phyloP scores from a whole-genome alignment of 2,888 invertebrate genomes.

The Meteorus cinctellus region DNA sequence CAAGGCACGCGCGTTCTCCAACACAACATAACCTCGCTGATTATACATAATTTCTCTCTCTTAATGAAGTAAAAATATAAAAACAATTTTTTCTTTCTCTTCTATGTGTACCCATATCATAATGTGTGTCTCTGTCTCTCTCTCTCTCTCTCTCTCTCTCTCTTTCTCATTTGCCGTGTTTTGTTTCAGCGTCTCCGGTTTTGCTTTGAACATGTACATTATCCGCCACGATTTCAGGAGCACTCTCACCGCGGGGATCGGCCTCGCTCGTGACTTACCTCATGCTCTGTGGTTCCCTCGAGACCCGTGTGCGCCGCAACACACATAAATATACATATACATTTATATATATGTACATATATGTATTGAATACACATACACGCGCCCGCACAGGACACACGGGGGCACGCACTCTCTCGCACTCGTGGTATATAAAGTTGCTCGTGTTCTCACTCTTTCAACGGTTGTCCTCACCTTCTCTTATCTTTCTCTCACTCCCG shows the following conservation, averaged over 20 bases:
- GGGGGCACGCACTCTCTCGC: conserved; percentile 51
- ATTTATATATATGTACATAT: neutral
- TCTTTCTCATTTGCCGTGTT: neutral
- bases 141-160: neutral
- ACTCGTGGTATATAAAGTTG: conserved; percentile 18
- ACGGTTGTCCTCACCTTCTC: conserved; percentile 26
- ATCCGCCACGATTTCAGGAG: conserved; percentile 51
- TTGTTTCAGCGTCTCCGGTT: conserved; percentile 6
- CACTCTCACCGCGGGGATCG: conserved; percentile 51
- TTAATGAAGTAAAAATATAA: neutral
- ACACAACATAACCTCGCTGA: conserved; percentile 31
- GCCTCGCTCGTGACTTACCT: conserved; percentile 58
- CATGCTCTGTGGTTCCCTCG: conserved; percentile 53
- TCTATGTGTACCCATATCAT: neutral
- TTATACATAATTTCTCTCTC: neutral
- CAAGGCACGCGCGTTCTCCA: neutral
- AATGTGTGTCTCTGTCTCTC: neutral
- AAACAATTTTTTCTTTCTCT: neutral
- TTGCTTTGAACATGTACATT: conserved; percentile 35
- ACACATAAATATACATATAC: conserved; percentile 23
- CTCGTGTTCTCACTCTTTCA: conserved; percentile 11
- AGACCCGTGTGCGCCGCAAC: conserved; percentile 48
- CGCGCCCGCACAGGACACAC: conserved; percentile 46
- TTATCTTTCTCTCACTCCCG: conserved; percentile 44
- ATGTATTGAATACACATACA: neutral